phyloP scores from a whole-genome alignment of 2,113 vertebrate genomes.

The Paracanthobrama guichenoti region DNA sequence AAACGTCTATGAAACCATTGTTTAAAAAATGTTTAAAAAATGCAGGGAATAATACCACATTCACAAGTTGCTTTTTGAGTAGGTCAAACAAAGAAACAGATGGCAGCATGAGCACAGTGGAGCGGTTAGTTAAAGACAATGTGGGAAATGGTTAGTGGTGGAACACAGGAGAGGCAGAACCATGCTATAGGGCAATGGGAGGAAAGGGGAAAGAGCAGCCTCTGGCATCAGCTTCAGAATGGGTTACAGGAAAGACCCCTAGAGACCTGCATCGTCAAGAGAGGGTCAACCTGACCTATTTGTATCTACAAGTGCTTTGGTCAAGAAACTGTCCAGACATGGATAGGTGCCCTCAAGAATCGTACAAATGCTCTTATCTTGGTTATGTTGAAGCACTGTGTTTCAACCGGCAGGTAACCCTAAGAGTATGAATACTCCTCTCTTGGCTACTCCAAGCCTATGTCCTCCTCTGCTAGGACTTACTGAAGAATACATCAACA shows the following conservation, averaged over 20 bases:
- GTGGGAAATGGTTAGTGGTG: slow-evolving; percentile 21
- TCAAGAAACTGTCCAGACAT: not conserved
- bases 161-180: slow-evolving; percentile 24
- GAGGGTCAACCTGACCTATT: slow-evolving; percentile 27
- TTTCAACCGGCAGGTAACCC: not conserved
- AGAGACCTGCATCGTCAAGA: slow-evolving; percentile 49
- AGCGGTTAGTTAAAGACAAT: not conserved
- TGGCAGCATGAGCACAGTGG: not conserved
- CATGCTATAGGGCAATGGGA: slow-evolving; percentile 68
- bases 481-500: slow-evolving; percentile 14
- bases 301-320: not conserved
- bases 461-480: slow-evolving; percentile 3
- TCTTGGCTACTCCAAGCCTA: slow-evolving; percentile 4
- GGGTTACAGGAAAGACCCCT: slow-evolving; percentile 80
- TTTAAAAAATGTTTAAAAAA: not conserved
- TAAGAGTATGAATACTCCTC: slow-evolving; percentile 3
- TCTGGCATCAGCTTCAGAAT: slow-evolving; percentile 99
- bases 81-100: not conserved
- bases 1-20: not conserved
- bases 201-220: slow-evolving; percentile 81
- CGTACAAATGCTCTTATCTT: not conserved
- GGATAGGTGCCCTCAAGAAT: not conserved
- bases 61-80: not conserved
- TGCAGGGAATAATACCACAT: not conserved
- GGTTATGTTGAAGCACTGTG: not conserved